Evolutionary conservation across 2,113 vertebrate genomes (phyloP).

Genomic region (Oxyura jamaicensis): DNA sequence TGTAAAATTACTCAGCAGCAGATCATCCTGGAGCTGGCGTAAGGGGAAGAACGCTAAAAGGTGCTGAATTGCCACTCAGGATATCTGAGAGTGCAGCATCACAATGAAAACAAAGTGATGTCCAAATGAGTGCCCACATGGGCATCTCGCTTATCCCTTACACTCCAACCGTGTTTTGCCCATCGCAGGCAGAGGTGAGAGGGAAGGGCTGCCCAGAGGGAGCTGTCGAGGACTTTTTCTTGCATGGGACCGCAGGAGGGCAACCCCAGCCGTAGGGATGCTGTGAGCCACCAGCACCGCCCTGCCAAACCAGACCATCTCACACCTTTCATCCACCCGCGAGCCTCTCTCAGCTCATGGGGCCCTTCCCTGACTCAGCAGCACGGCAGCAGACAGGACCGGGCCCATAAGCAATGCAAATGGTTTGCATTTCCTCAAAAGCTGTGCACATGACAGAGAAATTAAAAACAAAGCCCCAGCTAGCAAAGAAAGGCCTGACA

Average conservation of each 20-base stretch:
- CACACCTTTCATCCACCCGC: not conserved
- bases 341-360: not conserved
- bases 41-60: slow-evolving; percentile 24
- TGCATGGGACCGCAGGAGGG: not conserved
- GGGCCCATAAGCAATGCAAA: not conserved
- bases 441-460: not conserved
- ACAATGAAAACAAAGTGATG: fast-evolving
- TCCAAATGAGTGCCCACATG: not conserved
- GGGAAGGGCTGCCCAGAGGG: fast-evolving
- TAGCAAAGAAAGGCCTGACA: not conserved
- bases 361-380: not conserved
- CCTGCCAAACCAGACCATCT: not conserved
- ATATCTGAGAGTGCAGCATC: not conserved
- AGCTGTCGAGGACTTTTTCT: not conserved
- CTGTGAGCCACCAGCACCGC: not conserved
- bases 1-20: slow-evolving; percentile 45
- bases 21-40: not conserved
- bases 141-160: not conserved
- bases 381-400: not conserved
- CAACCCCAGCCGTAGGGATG: not conserved
- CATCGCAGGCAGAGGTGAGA: not conserved
- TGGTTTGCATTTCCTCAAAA: not conserved
- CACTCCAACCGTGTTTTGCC: not conserved
- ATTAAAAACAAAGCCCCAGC: not conserved
- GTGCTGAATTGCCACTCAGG: slow-evolving; percentile 20